phyloP scores from a whole-genome alignment of 2,113 vertebrate species.

The Morone chrysops region DNA sequence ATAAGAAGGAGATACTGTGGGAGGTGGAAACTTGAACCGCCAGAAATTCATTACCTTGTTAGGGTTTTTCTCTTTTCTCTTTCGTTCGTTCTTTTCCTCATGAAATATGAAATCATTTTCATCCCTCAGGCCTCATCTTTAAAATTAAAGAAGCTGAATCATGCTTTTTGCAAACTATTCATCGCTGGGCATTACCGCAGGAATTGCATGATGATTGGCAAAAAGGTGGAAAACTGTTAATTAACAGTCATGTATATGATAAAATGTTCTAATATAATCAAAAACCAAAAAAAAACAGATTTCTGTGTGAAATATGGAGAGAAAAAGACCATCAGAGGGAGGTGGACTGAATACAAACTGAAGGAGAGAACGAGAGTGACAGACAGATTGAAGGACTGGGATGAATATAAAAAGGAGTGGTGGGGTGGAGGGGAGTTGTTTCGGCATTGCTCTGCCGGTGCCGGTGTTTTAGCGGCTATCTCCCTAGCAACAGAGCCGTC shows the following conservation, averaged over 20 bases:
- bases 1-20: neutral
- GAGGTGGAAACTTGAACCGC: neutral
- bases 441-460: conserved; percentile 10
- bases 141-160: neutral
- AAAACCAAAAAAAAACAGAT: neutral
- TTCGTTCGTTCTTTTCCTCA: neutral
- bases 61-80: too few species aligned
- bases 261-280: neutral
- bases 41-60: neutral
- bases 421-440: neutral
- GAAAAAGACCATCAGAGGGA: neutral
- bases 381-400: conserved; percentile 31
- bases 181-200: neutral
- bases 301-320: neutral
- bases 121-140: neutral
- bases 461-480: conserved; percentile 46
- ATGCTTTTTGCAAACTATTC: neutral
- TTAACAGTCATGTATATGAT: neutral
- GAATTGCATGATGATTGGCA: neutral
- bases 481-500: conserved; percentile 70
- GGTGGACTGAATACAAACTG: conserved; percentile 8
- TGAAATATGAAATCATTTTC: neutral
- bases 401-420: conserved; percentile 32
- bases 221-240: neutral
- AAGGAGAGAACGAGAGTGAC: conserved; percentile 21